Evolutionary conservation across 2,888 invertebrate species (phyloP), one percentile per base, ranked within the genome.

Genomic region (Coecobrya sp.): DNA sequence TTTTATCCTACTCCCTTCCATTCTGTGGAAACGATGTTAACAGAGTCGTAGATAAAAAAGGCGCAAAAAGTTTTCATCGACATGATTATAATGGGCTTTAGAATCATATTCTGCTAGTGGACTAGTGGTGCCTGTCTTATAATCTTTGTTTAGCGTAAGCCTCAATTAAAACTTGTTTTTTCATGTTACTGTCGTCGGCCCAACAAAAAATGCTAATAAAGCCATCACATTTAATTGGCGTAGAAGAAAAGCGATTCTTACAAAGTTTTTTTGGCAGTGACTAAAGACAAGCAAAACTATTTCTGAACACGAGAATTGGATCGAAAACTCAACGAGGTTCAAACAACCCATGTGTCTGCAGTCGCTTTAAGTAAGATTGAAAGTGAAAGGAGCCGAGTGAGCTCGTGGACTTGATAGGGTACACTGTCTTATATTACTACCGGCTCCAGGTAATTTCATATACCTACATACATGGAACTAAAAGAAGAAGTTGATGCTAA

Each of bases 91-190:
- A 13, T 49, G 49, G 1, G 11, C 13, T n/a, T n/a, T 49, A 13
- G 13, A 1, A 49, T 49, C 49, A 49, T 49, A 10, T 49, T 49
- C 13, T 49, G 11, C 49, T 13, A 22, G 22, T 62, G 7, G 22
- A 62, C 4, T 22, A 19, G 4, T 19, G 22, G 2, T 22, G 8
- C 19, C 22, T 10, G 1, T 4, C 8, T 62, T 62, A 7, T 62
- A 62, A 22, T 62, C 62, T 22, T 19, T 62, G 25, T 62, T 62
- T 62, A 30, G 16, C 5, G 27, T 68, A 30, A 30, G 68, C 68
- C 10, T 68, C 25, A 68, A 68, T 68, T 68, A 68, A 68, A 68
- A 68, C 68, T 68, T 68, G 68, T 13, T 27, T 10, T 68, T 30
- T 30, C 30, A 62, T 68, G 30, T 27, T 10, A 13, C 10, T 19